phyloP scores from a whole-genome alignment of 2,888 invertebrate species.

The Ophion obscuratus region DNA sequence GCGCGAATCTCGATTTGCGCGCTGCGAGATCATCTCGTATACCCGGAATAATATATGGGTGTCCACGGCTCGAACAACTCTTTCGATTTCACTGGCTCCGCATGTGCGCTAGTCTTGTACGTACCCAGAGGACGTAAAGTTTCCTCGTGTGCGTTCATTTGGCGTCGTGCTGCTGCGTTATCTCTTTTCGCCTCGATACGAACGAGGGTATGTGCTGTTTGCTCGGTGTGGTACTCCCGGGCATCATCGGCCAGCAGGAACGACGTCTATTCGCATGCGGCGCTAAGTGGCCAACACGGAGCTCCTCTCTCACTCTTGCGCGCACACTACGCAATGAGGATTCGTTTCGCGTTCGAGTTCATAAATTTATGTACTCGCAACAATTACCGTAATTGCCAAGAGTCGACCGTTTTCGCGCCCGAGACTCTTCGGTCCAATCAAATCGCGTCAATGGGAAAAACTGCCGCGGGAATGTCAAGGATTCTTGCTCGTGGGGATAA shows the following conservation, averaged over 20 bases:
- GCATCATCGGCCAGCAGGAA: constrained; percentile 52
- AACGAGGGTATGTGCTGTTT: not conserved
- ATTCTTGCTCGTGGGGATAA: constrained; percentile 26
- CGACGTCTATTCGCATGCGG: constrained; percentile 68
- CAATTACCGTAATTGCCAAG: constrained; percentile 70
- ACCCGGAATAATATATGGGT: not conserved
- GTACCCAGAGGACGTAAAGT: no score
- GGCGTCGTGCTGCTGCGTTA: constrained; percentile 27
- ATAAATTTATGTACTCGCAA: constrained; percentile 72
- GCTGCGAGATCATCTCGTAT: not conserved
- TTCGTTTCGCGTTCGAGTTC: constrained; percentile 70
- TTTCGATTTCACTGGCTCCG: constrained; percentile 38
- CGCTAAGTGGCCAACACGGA: constrained; percentile 59
- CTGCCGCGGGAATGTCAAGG: constrained; percentile 57
- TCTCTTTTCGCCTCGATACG: constrained; percentile 40
- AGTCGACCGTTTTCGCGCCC: constrained; percentile 21
- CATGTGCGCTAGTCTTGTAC: not conserved
- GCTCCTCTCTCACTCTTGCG: constrained; percentile 24
- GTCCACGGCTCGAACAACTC: constrained; percentile 16
- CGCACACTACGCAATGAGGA: constrained; percentile 64
- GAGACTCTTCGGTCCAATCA: constrained; percentile 29
- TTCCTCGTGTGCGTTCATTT: constrained; percentile 1
- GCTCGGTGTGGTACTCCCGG: constrained; percentile 6
- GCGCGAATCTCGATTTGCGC: constrained; percentile 26
- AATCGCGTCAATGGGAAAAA: constrained; percentile 62